phyloP scores from a whole-genome alignment of 2,888 invertebrate species.

The Agrypnus murinus region DNA sequence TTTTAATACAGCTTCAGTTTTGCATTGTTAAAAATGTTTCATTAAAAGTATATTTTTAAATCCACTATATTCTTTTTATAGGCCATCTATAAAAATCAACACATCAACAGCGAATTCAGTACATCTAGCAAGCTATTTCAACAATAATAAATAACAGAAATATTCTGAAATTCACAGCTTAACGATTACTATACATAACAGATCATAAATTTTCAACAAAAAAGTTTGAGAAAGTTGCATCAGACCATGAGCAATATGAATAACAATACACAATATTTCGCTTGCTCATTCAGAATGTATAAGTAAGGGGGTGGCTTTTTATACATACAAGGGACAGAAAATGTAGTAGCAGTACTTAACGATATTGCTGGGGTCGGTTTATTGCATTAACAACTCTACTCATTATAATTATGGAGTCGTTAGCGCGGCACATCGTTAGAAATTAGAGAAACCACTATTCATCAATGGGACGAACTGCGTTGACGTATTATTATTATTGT shows the following conservation, averaged over 20 bases:
- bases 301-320: slow-evolving; percentile 45
- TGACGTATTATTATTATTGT: neutral
- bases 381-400: slow-evolving; percentile 71
- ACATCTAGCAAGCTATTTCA: neutral
- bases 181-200: slow-evolving; percentile 38
- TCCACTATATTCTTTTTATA: too few species aligned
- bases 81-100: too few species aligned
- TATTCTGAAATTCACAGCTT: slow-evolving; percentile 1
- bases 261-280: slow-evolving; percentile 53
- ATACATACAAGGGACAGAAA: slow-evolving; percentile 29
- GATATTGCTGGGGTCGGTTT: slow-evolving; percentile 62
- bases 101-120: neutral
- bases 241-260: slow-evolving; percentile 42
- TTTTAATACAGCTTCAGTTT: too few species aligned
- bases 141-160: slow-evolving; percentile 21
- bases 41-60: too few species aligned
- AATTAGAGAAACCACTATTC: slow-evolving; percentile 58
- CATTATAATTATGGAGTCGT: slow-evolving; percentile 71
- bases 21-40: too few species aligned
- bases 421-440: slow-evolving; percentile 61
- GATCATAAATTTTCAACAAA: slow-evolving; percentile 47
- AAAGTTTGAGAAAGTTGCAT: slow-evolving; percentile 27
- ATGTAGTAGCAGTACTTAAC: slow-evolving; percentile 52
- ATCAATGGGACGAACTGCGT: slow-evolving; percentile 47
- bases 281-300: slow-evolving; percentile 45